A percentile compares a stretch with the other conserved stretches of the same genome.
Evolutionary conservation across 2,113 vertebrate species (phyloP).

Genomic region (Semicossyphus pulcher): DNA sequence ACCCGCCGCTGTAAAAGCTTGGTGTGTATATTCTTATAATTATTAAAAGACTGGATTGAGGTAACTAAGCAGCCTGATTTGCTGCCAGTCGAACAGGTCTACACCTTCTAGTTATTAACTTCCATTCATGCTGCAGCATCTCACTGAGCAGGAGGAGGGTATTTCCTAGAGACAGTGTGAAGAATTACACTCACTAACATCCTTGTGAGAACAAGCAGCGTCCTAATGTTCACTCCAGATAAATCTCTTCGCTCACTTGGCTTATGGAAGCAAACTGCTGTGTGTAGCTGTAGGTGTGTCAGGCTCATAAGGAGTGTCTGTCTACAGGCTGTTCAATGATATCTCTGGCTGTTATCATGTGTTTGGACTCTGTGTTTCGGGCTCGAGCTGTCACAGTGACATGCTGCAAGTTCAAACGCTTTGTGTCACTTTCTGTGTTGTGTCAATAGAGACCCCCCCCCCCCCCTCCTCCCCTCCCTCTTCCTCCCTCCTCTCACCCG

Average conservation of each 20-base stretch:
- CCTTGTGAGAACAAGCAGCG: not conserved
- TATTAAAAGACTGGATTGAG: too few relatives aligned
- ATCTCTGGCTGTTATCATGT: not conserved
- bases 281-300: constrained; percentile 24
- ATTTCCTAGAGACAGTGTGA: not conserved
- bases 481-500: constrained; percentile 8
- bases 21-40: too few relatives aligned
- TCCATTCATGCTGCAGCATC: not conserved
- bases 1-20: too few relatives aligned
- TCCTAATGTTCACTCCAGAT: not conserved
- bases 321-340: constrained; percentile 1
- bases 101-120: not conserved
- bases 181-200: not conserved
- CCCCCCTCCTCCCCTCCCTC: not conserved
- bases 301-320: constrained; percentile 14
- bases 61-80: too few relatives aligned
- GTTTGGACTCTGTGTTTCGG: not conserved
- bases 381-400: not conserved
- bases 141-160: not conserved
- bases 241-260: not conserved
- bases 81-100: too few relatives aligned
- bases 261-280: not conserved
- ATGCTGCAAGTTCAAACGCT: constrained; percentile 24
- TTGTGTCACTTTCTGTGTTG: constrained; percentile 58
- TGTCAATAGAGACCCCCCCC: constrained; percentile 48